phyloP scores from a whole-genome alignment of 2,113 vertebrate genomes.

The Corythornis vintsioides region DNA sequence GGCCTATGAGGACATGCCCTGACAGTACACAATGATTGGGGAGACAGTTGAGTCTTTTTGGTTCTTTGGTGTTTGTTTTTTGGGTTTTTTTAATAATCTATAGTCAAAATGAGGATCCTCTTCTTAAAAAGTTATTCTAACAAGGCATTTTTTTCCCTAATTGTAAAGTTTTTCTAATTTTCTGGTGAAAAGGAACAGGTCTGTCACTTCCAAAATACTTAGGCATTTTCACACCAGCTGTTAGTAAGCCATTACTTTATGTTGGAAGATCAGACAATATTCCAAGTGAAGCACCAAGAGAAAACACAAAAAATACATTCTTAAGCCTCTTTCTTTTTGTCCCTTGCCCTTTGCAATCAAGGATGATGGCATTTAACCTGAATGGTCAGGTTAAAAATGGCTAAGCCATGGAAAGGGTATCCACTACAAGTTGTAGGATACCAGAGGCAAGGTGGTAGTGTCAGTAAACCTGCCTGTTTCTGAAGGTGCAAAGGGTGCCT shows the following conservation, averaged over 20 bases:
- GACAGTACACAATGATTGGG: neutral
- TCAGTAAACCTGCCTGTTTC: neutral
- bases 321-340: neutral
- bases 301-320: neutral
- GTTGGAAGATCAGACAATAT: neutral
- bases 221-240: neutral
- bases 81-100: too few relatives aligned
- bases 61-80: neutral
- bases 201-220: neutral
- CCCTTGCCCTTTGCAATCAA: neutral
- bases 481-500: neutral
- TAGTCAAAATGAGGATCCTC: neutral
- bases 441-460: neutral
- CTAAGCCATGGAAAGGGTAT: neutral
- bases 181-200: neutral
- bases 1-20: neutral
- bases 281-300: neutral
- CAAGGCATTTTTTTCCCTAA: neutral
- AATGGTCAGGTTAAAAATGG: neutral
- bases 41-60: neutral
- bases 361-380: neutral
- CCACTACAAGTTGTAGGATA: neutral
- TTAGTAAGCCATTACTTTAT: neutral
- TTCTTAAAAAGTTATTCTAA: neutral
- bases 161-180: neutral